A percentile compares a stretch with the other conserved stretches of the same genome.
Evolutionary conservation across 2,113 vertebrate genomes (phyloP).

Genomic region (Asarcornis scutulata): DNA sequence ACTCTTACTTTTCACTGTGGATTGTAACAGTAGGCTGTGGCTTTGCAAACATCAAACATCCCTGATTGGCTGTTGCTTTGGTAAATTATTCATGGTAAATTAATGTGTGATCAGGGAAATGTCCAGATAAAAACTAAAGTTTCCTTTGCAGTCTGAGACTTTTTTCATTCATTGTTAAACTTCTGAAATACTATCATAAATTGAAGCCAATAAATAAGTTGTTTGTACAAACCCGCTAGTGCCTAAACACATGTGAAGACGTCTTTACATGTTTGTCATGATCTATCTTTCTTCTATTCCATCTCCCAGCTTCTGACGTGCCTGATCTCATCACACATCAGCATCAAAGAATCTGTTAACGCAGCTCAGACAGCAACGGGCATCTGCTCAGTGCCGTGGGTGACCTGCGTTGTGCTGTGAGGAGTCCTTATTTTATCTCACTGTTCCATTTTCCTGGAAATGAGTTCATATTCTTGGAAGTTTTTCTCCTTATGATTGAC

Average conservation of each 20-base stretch:
- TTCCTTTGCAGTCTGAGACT: background rate
- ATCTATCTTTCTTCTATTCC: background rate
- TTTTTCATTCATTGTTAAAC: background rate
- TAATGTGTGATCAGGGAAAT: background rate
- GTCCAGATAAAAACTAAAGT: background rate
- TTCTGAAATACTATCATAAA: background rate
- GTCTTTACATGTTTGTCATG: background rate
- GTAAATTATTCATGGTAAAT: constrained; percentile 11
- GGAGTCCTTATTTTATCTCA: background rate
- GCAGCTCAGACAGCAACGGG: background rate
- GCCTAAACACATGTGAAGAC: background rate
- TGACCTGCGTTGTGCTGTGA: background rate
- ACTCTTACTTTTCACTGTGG: background rate
- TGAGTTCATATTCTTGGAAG: constrained; percentile 3
- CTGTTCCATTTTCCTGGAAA: constrained; percentile 30
- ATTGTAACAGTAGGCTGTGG: background rate
- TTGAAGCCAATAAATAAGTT: background rate
- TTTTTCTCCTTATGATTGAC: constrained; percentile 8
- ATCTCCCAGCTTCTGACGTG: background rate
- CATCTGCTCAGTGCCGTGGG: background rate
- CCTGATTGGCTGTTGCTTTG: background rate
- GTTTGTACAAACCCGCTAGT: background rate
- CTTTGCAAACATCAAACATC: constrained; percentile 1
- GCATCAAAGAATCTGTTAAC: background rate
- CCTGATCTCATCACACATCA: background rate